phyloP scores from a whole-genome alignment of 2,797 vertebrate genomes.

The Chelon labrosus region DNA sequence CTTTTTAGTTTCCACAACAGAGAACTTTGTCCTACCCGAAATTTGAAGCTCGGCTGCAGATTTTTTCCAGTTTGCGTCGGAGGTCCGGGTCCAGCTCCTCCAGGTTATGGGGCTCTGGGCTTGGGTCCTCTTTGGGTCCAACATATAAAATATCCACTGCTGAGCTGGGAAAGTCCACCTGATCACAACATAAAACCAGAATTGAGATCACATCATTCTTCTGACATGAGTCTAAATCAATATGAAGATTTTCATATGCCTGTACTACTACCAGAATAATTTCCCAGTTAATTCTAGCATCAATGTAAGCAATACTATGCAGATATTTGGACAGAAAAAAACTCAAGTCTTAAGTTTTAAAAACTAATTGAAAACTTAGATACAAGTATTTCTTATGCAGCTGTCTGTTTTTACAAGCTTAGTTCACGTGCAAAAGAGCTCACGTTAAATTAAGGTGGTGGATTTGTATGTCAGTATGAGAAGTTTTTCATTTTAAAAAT shows the following conservation, averaged over 20 bases:
- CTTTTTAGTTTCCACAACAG: background rate
- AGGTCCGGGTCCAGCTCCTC: constrained; percentile 90
- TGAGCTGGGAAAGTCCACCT: constrained; percentile 94
- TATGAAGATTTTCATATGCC: background rate
- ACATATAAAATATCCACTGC: constrained; percentile 90
- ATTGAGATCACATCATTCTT: background rate
- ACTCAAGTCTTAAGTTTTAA: too few relatives aligned
- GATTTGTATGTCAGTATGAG: too few relatives aligned
- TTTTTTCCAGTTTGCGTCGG: constrained; percentile 87
- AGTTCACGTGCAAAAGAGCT: too few relatives aligned
- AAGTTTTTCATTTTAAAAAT: too few relatives aligned
- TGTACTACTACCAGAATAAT: background rate
- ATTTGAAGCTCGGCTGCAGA: constrained; percentile 90
- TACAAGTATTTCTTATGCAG: too few relatives aligned
- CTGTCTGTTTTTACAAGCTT: too few relatives aligned
- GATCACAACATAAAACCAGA: constrained; percentile 28
- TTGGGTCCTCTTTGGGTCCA: constrained; percentile 84
- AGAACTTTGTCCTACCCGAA: constrained; percentile 86
- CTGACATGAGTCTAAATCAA: background rate
- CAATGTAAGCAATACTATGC: background rate
- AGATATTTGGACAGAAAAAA: background rate
- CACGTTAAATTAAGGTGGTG: too few relatives aligned
- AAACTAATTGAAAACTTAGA: too few relatives aligned
- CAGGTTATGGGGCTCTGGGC: constrained; percentile 78
- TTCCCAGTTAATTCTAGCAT: background rate